These are phyloP conservation scores for Gambusia holbrooki DNA, from an alignment of 2,113 vertebrate species.

Conservation along the genomic window DNA sequence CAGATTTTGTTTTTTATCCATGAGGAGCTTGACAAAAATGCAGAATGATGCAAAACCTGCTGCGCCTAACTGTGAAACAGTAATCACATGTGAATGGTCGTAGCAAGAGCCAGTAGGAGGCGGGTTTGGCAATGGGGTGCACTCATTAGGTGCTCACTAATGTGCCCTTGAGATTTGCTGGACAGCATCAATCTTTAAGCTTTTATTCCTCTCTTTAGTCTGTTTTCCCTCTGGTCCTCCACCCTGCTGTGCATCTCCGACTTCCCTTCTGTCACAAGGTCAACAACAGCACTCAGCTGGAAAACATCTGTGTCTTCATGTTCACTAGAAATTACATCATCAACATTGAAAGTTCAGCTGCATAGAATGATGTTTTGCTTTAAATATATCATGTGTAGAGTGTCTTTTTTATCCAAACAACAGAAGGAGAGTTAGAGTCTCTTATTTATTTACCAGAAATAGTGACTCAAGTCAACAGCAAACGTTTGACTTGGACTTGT, in stretches of 20 bases:
- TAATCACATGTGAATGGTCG: conserved; percentile 49
- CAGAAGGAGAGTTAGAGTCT: background rate
- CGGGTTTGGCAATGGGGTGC: conserved; percentile 21
- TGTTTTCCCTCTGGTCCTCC: background rate
- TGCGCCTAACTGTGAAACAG: conserved; percentile 34
- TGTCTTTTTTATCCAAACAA: background rate
- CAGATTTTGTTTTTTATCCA: conserved; percentile 14
- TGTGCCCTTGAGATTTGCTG: conserved; percentile 36
- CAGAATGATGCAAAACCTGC: conserved; percentile 28
- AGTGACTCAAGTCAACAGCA: background rate
- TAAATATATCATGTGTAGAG: background rate
- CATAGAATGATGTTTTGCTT: background rate
- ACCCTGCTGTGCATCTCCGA: conserved; percentile 2
- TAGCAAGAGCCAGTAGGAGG: conserved; percentile 41
- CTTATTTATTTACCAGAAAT: too few species aligned
- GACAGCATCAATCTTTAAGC: conserved; percentile 49
- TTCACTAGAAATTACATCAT: background rate
- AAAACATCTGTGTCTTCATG: conserved; percentile 52
- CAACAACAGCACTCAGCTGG: conserved; percentile 51
- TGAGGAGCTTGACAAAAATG: conserved; percentile 46
- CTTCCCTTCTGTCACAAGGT: conserved; percentile 41
- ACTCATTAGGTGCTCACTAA: conserved; percentile 46
- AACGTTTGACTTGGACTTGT: background rate
- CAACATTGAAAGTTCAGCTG: background rate
- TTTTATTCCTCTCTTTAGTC: background rate